phyloP scores from a whole-genome alignment of 2,888 invertebrate genomes.

The Abrostola triplasia region DNA sequence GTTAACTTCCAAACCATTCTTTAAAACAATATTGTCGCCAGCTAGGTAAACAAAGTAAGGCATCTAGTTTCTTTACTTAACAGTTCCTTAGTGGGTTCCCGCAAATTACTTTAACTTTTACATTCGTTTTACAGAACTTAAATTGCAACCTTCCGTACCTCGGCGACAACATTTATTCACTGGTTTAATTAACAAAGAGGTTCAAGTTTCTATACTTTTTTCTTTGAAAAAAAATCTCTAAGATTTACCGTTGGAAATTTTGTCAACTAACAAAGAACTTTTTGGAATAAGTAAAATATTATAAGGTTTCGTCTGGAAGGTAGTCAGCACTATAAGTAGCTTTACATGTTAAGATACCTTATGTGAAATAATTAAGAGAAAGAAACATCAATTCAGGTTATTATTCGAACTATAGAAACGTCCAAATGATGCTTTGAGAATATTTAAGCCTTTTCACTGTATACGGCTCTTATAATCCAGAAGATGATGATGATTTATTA shows the following conservation, averaged over 20 bases:
- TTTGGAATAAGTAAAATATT: too few species aligned
- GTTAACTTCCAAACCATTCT: not conserved
- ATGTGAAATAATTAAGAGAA: too few species aligned
- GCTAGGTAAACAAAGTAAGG: not conserved
- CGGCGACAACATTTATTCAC: slow-evolving; percentile 35
- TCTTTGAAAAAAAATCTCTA: slow-evolving; percentile 3
- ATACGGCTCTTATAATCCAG: too few species aligned
- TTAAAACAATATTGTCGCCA: not conserved
- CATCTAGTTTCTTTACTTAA: not conserved
- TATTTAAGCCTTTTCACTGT: too few species aligned
- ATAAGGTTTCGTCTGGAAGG: too few species aligned
- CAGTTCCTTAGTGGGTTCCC: slow-evolving; percentile 21
- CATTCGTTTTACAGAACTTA: slow-evolving; percentile 34
- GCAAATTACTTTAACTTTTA: slow-evolving; percentile 30
- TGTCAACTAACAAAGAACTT: not conserved
- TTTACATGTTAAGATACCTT: too few species aligned
- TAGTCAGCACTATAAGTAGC: too few species aligned
- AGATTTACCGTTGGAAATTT: not conserved
- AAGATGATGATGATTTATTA: too few species aligned
- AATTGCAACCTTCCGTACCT: slow-evolving; percentile 29
- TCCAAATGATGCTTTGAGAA: too few species aligned
- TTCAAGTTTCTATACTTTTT: slow-evolving; percentile 15
- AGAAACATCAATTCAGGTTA: too few species aligned
- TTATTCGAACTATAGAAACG: too few species aligned
- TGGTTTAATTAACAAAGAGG: slow-evolving; percentile 22